These are phyloP conservation scores for Sebastes itinus DNA, from an alignment of 2,797 vertebrate species.

Conservation along the genomic window DNA sequence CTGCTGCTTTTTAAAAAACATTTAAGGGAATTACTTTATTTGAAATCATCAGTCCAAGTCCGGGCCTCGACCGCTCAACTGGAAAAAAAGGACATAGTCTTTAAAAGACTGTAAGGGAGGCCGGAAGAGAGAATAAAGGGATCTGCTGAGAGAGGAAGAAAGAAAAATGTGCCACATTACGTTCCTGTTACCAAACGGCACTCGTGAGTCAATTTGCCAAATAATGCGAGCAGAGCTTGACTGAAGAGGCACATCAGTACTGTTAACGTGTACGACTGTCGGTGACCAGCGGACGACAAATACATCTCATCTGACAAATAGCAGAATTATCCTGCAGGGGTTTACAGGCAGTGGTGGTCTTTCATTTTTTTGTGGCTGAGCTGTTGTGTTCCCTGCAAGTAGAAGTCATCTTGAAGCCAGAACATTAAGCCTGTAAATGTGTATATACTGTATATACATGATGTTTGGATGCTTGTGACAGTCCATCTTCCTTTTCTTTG, in stretches of 20 bases:
- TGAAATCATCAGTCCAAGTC: slow-evolving; percentile 79
- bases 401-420: slow-evolving; percentile 32
- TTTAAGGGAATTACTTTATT: slow-evolving; percentile 84
- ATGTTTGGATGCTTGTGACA: slow-evolving; percentile 51
- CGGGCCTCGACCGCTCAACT: slow-evolving; percentile 71
- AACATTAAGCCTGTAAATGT: slow-evolving; percentile 30
- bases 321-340: slow-evolving; percentile 53
- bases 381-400: slow-evolving; percentile 14
- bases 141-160: slow-evolving; percentile 46
- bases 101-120: slow-evolving; percentile 57
- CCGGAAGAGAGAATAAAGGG: slow-evolving; percentile 46
- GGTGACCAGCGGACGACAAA: slow-evolving; percentile 69
- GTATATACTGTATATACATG: neutral
- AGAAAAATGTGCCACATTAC: slow-evolving; percentile 83
- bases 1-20: slow-evolving; percentile 85
- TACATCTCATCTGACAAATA: slow-evolving; percentile 75
- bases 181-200: slow-evolving; percentile 77
- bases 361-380: slow-evolving; percentile 25
- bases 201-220: slow-evolving; percentile 85
- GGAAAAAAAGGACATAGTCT: slow-evolving; percentile 71
- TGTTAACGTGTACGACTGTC: slow-evolving; percentile 68
- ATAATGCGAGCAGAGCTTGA: slow-evolving; percentile 77
- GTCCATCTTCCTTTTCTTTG: slow-evolving; percentile 54
- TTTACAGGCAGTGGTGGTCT: slow-evolving; percentile 39
- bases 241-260: slow-evolving; percentile 71